phyloP scores from a whole-genome alignment of 2,113 vertebrate species.

The human (Homo sapiens) region DNA sequence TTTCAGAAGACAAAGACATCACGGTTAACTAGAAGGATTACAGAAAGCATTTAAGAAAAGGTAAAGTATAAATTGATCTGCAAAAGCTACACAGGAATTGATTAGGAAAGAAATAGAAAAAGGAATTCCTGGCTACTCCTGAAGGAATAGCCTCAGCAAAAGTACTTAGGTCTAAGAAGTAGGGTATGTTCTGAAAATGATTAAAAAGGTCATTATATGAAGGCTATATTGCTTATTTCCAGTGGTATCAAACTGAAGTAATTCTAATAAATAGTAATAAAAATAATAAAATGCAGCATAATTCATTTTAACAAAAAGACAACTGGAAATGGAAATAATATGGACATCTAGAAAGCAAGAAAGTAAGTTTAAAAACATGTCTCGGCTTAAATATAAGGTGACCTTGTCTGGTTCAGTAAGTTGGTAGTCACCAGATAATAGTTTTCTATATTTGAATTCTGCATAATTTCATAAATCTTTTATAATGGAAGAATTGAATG shows the following conservation, averaged over 20 bases:
- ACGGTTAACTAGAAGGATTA: background rate
- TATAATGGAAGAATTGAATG: background rate
- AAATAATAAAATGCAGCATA: background rate
- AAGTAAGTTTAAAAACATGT: background rate
- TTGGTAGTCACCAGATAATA: background rate
- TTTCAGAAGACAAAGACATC: background rate
- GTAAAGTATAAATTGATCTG: background rate
- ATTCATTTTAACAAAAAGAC: background rate
- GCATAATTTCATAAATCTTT: background rate
- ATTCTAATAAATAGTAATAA: background rate
- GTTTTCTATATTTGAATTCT: background rate
- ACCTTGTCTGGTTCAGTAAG: background rate
- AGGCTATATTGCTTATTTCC: background rate
- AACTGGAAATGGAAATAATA: background rate
- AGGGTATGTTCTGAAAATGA: background rate
- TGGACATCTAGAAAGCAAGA: background rate
- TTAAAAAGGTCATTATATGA: background rate
- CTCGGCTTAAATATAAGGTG: background rate
- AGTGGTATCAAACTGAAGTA: background rate
- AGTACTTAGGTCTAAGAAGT: background rate
- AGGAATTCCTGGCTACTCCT: background rate
- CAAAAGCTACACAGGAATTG: background rate
- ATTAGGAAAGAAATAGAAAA: background rate
- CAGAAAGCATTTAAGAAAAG: background rate
- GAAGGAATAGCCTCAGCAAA: background rate